phyloP scores from a whole-genome alignment of 2,888 invertebrate species.

The Ryuthela nishihirai region DNA sequence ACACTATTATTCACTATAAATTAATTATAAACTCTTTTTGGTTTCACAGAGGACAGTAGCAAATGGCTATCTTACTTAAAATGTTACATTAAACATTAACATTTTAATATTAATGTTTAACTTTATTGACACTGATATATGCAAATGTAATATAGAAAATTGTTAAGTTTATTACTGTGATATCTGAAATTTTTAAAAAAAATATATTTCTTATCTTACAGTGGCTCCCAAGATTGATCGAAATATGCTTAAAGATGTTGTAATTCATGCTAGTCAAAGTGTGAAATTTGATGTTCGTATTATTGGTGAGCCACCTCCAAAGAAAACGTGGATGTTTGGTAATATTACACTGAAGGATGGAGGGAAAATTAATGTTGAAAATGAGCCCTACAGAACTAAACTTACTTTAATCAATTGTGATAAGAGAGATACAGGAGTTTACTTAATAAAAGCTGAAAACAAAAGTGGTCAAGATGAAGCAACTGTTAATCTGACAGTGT shows the following conservation, averaged over 20 bases:
- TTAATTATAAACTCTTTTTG: no score
- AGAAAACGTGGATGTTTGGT: conserved; percentile 47
- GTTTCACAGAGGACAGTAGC: no score
- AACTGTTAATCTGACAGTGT: conserved; percentile 72
- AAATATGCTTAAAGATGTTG: conserved; percentile 76
- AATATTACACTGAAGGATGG: conserved; percentile 33
- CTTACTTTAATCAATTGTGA: conserved; percentile 68
- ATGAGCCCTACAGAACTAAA: conserved; percentile 80
- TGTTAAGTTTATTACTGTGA: no score
- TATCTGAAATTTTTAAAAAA: background rate
- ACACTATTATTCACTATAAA: no score
- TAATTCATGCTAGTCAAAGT: conserved; percentile 82
- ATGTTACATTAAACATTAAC: no score
- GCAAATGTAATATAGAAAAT: no score
- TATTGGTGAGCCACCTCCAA: conserved; percentile 85
- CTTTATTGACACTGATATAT: no score
- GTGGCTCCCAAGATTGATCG: conserved; percentile 93
- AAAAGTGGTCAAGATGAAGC: conserved; percentile 85
- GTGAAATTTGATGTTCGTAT: conserved; percentile 82
- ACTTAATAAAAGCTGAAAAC: conserved; percentile 83
- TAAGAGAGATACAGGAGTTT: conserved; percentile 74
- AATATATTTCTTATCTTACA: conserved; percentile 51
- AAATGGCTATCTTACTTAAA: no score
- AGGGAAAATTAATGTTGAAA: conserved; percentile 58
- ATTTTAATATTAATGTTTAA: no score